A percentile compares a stretch with the other conserved stretches of the same genome.
Evolutionary conservation across 2,888 invertebrate species (phyloP).

Genomic region (Steinernema hermaphroditum): DNA sequence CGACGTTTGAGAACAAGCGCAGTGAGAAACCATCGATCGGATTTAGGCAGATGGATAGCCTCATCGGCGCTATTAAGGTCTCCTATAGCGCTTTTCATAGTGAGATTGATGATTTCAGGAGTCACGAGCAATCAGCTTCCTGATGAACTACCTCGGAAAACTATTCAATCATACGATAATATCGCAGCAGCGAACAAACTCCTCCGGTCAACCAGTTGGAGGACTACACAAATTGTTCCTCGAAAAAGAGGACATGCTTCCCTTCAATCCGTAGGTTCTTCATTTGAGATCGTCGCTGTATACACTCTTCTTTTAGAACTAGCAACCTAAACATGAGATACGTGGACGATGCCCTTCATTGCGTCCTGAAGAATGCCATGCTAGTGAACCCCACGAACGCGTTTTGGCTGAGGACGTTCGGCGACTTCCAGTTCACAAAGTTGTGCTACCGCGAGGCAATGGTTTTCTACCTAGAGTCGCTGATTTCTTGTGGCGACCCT

Average conservation of each 20-base stretch:
- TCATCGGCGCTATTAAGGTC: not conserved
- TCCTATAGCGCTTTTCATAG: no score
- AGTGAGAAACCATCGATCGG: not conserved
- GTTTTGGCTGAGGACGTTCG: slow-evolving; percentile 35
- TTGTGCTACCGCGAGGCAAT: not conserved
- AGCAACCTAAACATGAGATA: slow-evolving; percentile 24
- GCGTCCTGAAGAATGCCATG: slow-evolving; percentile 34
- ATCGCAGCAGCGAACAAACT: not conserved
- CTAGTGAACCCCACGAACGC: slow-evolving; percentile 36
- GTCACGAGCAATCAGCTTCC: not conserved
- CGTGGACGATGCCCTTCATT: slow-evolving; percentile 35
- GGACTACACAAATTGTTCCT: not conserved
- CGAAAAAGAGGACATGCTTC: not conserved
- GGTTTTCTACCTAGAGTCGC: not conserved
- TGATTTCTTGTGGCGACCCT: not conserved
- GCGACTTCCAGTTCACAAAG: slow-evolving; percentile 36
- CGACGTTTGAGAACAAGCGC: not conserved
- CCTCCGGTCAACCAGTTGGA: not conserved
- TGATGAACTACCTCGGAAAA: not conserved
- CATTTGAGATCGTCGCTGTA: not conserved
- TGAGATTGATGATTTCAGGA: no score
- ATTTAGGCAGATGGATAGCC: not conserved
- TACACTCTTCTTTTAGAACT: no score
- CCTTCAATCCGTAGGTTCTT: not conserved
- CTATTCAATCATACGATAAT: not conserved